phyloP scores from a whole-genome alignment of 2,888 invertebrate species.

The Crepidodera aurea region DNA sequence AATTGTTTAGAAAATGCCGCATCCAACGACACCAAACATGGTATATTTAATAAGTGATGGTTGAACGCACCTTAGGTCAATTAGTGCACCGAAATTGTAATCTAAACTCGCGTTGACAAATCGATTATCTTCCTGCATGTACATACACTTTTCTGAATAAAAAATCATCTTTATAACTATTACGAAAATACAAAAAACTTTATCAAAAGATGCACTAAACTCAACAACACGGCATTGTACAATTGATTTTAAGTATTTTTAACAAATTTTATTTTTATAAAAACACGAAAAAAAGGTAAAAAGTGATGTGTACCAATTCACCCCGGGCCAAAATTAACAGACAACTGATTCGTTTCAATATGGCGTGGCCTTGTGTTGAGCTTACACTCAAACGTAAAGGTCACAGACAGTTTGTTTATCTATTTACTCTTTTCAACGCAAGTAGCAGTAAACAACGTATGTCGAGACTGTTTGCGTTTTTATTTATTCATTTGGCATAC shows the following conservation, averaged over 20 bases:
- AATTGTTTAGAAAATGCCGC: conserved; percentile 40
- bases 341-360: conserved; percentile 68
- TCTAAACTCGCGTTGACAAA: conserved; percentile 66
- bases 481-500: conserved; percentile 53
- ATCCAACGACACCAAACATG: conserved; percentile 60
- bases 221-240: neutral
- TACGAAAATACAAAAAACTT: conserved; percentile 20
- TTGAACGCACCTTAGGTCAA: conserved; percentile 64
- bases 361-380: conserved; percentile 65
- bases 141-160: conserved; percentile 50
- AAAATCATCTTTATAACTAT: conserved; percentile 33
- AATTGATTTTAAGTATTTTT: conserved; percentile 9
- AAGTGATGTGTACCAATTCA: conserved; percentile 53
- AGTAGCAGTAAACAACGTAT: conserved; percentile 32
- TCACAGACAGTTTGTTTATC: conserved; percentile 38
- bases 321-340: conserved; percentile 66
- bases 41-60: conserved; percentile 52
- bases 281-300: conserved; percentile 52
- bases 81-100: conserved; percentile 65
- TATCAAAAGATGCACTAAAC: conserved; percentile 2
- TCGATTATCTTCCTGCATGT: conserved; percentile 63
- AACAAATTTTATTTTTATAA: conserved; percentile 34
- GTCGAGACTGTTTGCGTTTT: conserved; percentile 38
- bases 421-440: conserved; percentile 29
- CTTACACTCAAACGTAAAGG: conserved; percentile 37